These are phyloP conservation scores for Gambusia yucatana DNA, from an alignment of 2,797 vertebrate genomes.

Conservation along the genomic window DNA sequence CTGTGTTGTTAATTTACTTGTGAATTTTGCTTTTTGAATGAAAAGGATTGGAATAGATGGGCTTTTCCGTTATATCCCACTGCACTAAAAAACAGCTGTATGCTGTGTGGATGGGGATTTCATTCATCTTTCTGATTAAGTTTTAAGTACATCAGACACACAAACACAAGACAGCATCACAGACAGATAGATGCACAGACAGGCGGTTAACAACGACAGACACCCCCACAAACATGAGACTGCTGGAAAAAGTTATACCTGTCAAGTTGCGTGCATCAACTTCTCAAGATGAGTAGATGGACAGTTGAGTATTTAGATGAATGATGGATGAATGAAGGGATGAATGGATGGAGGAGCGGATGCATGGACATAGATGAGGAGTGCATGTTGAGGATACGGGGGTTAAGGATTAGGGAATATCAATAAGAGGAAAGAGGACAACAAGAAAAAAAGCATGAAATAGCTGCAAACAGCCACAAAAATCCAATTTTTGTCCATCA, in stretches of 20 bases:
- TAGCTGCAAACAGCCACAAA: slow-evolving; percentile 48
- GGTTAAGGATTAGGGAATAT: slow-evolving; percentile 38
- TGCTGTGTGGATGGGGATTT: not conserved
- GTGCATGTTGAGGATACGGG: slow-evolving; percentile 35
- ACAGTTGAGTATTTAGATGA: slow-evolving; percentile 55
- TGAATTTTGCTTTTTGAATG: not conserved
- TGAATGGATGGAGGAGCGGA: slow-evolving; percentile 57
- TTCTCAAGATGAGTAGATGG: slow-evolving; percentile 71
- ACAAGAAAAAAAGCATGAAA: slow-evolving; percentile 67
- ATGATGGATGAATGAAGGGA: slow-evolving; percentile 55
- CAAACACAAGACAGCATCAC: slow-evolving; percentile 35
- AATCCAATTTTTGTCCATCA: slow-evolving; percentile 39
- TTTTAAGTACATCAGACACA: slow-evolving; percentile 30
- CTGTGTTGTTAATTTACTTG: not conserved
- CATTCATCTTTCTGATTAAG: not conserved
- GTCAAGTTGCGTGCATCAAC: slow-evolving; percentile 68
- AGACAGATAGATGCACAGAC: slow-evolving; percentile 40
- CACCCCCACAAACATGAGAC: slow-evolving; percentile 57
- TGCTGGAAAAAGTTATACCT: slow-evolving; percentile 78
- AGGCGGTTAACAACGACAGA: slow-evolving; percentile 41
- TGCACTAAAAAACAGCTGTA: not conserved
- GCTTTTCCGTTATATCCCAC: not conserved
- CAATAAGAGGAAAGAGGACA: slow-evolving; percentile 58
- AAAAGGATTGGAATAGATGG: not conserved
- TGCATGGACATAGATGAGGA: slow-evolving; percentile 44